Conservation (phyloP, 2,797 vertebrate species). For the Helostoma temminkii region DNA sequence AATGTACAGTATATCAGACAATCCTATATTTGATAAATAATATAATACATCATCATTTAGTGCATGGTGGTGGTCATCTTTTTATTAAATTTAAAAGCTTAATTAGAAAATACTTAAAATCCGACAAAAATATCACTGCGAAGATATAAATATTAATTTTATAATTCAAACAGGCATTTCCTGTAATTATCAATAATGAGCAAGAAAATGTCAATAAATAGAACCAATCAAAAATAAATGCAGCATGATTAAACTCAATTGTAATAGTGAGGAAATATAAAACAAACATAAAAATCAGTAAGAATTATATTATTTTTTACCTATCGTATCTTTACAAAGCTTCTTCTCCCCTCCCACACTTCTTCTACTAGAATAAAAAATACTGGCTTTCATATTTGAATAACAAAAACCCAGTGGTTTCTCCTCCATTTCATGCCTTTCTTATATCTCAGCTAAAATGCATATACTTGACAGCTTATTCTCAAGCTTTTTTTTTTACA, state of each 20-base stretch:
- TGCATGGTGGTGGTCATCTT: constrained; percentile 80
- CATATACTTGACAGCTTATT: constrained; percentile 66
- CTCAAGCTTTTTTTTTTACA: constrained; percentile 36
- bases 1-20: constrained; percentile 80
- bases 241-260: constrained; percentile 72
- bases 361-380: constrained; percentile 55
- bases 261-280: constrained; percentile 72
- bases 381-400: constrained; percentile 60
- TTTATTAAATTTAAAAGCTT: constrained; percentile 82
- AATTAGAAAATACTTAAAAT: constrained; percentile 83
- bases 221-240: constrained; percentile 74
- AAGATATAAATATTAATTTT: constrained; percentile 81
- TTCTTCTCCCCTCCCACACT: constrained; percentile 30
- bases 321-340: constrained; percentile 65
- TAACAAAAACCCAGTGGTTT: constrained; percentile 32
- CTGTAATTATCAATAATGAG: constrained; percentile 71
- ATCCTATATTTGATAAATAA: constrained; percentile 79
- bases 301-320: constrained; percentile 51
- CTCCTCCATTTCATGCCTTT: constrained; percentile 33
- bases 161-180: constrained; percentile 81
- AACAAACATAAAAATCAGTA: constrained; percentile 72
- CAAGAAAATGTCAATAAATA: constrained; percentile 76
- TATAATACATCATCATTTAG: constrained; percentile 82
- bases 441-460: constrained; percentile 59
- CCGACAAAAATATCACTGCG: constrained; percentile 83